phyloP scores from a whole-genome alignment of 2,888 invertebrate species.

The Pollenia labialis region DNA sequence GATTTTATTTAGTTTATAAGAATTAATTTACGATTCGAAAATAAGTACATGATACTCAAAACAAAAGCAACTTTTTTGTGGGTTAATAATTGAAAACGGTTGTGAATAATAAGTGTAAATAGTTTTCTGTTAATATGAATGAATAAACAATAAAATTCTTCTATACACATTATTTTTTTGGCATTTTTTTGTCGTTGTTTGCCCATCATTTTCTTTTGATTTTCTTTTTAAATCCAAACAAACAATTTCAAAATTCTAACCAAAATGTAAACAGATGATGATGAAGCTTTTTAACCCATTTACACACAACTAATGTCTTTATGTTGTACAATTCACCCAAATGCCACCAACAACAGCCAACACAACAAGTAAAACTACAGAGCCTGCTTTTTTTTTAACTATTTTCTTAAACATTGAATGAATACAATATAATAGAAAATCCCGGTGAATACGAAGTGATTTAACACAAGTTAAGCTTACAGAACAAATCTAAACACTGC shows the following conservation, averaged over 20 bases:
- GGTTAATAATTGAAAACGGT: not conserved
- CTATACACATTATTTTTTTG: constrained; percentile 14
- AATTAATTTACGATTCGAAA: constrained; percentile 51
- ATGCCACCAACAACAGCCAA: not conserved
- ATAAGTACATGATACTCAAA: not conserved
- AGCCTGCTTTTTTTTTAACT: constrained; percentile 39
- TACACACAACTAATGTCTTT: constrained; percentile 66
- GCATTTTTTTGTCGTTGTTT: constrained; percentile 60
- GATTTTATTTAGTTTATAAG: no score
- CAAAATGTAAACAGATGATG: constrained; percentile 58
- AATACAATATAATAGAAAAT: not conserved
- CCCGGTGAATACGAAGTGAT: constrained; percentile 38
- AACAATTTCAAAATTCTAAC: not conserved
- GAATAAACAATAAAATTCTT: constrained; percentile 41
- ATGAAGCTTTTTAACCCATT: constrained; percentile 74
- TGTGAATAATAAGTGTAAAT: constrained; percentile 62
- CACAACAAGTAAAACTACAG: constrained; percentile 51
- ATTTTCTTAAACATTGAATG: constrained; percentile 20
- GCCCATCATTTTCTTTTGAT: constrained; percentile 34
- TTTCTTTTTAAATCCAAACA: constrained; percentile 26
- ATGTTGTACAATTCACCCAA: constrained; percentile 50
- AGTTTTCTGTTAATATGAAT: constrained; percentile 55
- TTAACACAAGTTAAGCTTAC: constrained; percentile 57
- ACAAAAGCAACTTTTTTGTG: not conserved
- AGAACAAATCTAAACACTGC: constrained; percentile 50